Conservation (phyloP, 2,888 invertebrate species). For the Scaeva pyrastri region DNA sequence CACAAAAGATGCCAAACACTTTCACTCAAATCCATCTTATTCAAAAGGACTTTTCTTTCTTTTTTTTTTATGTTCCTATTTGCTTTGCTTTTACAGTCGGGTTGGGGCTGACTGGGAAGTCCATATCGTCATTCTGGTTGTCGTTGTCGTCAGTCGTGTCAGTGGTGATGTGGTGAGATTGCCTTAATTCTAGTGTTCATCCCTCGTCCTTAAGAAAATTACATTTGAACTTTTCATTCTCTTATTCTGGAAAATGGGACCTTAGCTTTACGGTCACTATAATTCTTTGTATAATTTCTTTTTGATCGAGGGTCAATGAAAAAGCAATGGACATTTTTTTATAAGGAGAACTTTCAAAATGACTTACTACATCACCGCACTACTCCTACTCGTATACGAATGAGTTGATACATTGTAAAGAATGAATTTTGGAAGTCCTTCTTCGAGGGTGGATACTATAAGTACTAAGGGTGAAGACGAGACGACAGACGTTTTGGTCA, state of each 20-base stretch:
- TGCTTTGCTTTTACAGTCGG: conserved; percentile 46
- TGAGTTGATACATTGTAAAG: conserved; percentile 47
- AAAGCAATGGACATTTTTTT: conserved; percentile 43
- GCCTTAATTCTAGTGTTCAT: conserved; percentile 39
- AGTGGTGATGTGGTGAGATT: conserved; percentile 25
- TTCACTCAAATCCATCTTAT: conserved; percentile 73
- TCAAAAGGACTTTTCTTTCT: conserved; percentile 61
- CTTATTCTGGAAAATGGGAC: conserved; percentile 19
- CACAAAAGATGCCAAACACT: conserved; percentile 73
- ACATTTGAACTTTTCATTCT: conserved; percentile 60
- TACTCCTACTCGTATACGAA: too few relatives aligned
- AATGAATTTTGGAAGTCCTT: conserved; percentile 18
- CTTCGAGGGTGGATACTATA: conserved; percentile 22
- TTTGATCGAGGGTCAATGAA: conserved; percentile 70
- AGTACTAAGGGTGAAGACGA: not conserved
- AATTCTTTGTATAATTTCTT: conserved; percentile 73
- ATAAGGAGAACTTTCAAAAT: conserved; percentile 43
- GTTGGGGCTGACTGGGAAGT: not conserved
- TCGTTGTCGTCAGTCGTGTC: not conserved
- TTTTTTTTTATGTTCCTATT: conserved; percentile 32
- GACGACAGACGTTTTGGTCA: conserved; percentile 71
- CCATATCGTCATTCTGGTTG: too few relatives aligned
- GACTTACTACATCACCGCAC: conserved; percentile 32
- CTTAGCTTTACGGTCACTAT: conserved; percentile 47
- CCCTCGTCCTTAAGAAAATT: conserved; percentile 73